Conservation (phyloP, 2,797 vertebrate species). For the Steatocranus sp. region DNA sequence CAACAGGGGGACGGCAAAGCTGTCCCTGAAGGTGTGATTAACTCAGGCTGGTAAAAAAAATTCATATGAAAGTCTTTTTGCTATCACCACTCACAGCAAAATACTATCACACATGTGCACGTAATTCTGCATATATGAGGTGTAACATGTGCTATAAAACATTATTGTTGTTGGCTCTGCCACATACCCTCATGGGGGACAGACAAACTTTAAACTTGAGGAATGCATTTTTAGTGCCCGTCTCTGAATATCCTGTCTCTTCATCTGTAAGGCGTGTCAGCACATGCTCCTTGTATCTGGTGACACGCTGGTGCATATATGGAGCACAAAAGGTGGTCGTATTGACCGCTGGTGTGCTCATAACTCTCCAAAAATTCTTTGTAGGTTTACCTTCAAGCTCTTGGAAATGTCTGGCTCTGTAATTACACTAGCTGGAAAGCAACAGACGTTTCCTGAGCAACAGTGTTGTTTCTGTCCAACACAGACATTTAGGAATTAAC, state of each 20-base stretch:
- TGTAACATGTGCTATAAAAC: slow-evolving; percentile 1
- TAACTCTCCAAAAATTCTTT: slow-evolving; percentile 4
- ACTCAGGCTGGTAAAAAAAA: background rate
- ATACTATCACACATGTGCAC: background rate
- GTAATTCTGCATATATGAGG: background rate
- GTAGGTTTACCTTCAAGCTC: slow-evolving; percentile 32
- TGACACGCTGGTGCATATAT: background rate
- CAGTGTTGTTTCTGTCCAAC: slow-evolving; percentile 33
- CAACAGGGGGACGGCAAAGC: background rate
- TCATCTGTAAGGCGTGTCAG: slow-evolving; percentile 41
- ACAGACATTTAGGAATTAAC: slow-evolving; percentile 38
- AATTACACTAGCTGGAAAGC: slow-evolving; percentile 59
- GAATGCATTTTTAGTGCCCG: slow-evolving; percentile 44
- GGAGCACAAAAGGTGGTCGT: slow-evolving; percentile 24
- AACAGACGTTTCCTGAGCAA: slow-evolving; percentile 44
- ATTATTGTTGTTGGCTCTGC: slow-evolving; percentile 40
- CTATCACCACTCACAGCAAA: background rate
- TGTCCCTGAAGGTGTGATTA: slow-evolving; percentile 2
- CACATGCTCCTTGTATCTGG: slow-evolving; percentile 18
- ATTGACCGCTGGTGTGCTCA: background rate
- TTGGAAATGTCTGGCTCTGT: slow-evolving; percentile 52
- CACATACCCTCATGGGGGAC: slow-evolving; percentile 25
- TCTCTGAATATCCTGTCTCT: slow-evolving; percentile 10
- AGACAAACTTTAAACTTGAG: slow-evolving; percentile 27
- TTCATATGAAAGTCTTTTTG: background rate